Percentiles rank a stretch among this genome's conserved stretches.
These are phyloP conservation scores for Ophioninae sp. DNA, from an alignment of 2,888 invertebrate species.

Conservation along the genomic window DNA sequence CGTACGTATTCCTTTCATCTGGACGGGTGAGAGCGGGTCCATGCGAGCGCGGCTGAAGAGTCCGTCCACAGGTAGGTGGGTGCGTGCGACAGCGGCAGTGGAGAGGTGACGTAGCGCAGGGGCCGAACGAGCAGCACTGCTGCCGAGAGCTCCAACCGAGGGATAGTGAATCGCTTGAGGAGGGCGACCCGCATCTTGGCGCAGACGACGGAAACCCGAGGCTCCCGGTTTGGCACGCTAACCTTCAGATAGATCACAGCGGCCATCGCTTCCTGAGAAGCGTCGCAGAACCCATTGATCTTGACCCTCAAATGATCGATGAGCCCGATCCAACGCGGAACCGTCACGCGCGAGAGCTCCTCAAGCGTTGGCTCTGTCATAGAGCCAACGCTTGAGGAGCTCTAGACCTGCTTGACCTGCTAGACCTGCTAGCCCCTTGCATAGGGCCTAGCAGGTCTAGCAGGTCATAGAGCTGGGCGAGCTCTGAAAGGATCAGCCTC, in stretches of 20 bases:
- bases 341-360: not conserved
- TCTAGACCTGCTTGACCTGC: no score
- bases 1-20: conserved; percentile 11
- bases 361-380: no score
- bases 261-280: conserved; percentile 39
- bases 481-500: not conserved
- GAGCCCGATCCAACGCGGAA: conserved; percentile 40
- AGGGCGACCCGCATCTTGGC: conserved; percentile 59
- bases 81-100: not conserved
- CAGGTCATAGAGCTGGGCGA: conserved; percentile 1
- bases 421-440: no score
- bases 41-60: not conserved
- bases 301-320: not conserved
- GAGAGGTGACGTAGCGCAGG: not conserved
- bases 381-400: no score
- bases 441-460: conserved; percentile 5
- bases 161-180: conserved; percentile 61
- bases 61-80: not conserved
- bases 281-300: conserved; percentile 53
- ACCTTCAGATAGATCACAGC: conserved; percentile 31
- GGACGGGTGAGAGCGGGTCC: conserved; percentile 10
- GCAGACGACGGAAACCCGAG: conserved; percentile 9
- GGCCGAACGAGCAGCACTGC: conserved; percentile 57
- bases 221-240: not conserved
- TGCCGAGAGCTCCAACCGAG: conserved; percentile 67